Percentiles rank a stretch among this genome's conserved stretches.
These are phyloP conservation scores for Myotis daubentonii DNA, from an alignment of 2,797 vertebrate genomes.

Conservation along the genomic window DNA sequence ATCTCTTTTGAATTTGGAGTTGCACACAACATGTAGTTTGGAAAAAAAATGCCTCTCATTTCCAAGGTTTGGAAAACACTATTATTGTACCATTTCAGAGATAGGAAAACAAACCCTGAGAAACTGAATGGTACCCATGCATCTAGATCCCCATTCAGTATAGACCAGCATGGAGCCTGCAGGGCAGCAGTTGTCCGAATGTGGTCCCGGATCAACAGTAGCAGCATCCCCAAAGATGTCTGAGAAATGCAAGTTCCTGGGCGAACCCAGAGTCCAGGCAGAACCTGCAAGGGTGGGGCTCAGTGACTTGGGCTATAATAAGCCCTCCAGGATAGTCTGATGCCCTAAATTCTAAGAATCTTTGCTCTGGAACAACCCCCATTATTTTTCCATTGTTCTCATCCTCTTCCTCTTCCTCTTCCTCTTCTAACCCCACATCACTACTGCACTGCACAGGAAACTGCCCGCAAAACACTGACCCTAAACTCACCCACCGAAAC, in stretches of 20 bases:
- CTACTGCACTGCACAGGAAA: neutral
- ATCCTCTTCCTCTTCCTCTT: neutral
- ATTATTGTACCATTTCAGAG: neutral
- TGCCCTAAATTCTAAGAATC: neutral
- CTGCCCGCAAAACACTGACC: neutral
- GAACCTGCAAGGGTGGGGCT: neutral
- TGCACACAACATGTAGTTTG: neutral
- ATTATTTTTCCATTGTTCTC: neutral
- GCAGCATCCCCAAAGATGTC: neutral
- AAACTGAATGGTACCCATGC: accelerated
- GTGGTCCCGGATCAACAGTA: neutral
- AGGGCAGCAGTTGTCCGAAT: neutral
- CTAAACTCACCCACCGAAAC: neutral
- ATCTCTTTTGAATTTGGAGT: neutral
- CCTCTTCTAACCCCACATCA: too few relatives aligned
- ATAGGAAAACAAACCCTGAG: neutral
- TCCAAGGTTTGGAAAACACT: neutral
- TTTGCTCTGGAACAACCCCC: neutral
- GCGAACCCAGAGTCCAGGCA: neutral
- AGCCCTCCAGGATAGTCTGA: neutral
- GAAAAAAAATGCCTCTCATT: neutral
- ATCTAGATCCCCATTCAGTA: neutral
- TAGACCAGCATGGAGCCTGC: neutral
- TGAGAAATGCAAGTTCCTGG: neutral
- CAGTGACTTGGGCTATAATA: accelerated